These are phyloP conservation scores for Furcifer pardalis DNA, from an alignment of 2,797 vertebrate genomes.

Conservation along the genomic window DNA sequence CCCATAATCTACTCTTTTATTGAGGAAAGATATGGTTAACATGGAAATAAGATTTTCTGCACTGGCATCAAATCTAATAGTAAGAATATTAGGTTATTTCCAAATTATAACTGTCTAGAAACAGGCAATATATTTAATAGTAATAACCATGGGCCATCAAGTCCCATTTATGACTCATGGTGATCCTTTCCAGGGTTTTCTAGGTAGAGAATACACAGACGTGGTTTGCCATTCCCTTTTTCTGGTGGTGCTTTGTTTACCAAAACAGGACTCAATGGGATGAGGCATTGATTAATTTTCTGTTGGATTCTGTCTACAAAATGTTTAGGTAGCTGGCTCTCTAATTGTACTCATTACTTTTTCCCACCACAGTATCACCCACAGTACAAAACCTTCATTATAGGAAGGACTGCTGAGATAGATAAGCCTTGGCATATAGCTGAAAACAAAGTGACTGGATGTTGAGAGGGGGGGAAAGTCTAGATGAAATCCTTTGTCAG, in stretches of 20 bases:
- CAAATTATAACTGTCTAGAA: neutral
- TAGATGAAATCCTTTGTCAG: slow-evolving; percentile 15
- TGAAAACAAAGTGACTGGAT: neutral
- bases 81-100: neutral
- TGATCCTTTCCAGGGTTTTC: too few species aligned
- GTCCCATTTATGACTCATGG: too few species aligned
- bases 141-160: too few species aligned
- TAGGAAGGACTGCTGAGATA: slow-evolving; percentile 5
- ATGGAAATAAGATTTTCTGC: neutral
- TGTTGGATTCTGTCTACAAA: neutral
- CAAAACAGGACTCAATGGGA: neutral
- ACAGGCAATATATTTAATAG: neutral
- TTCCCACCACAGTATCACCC: slow-evolving; percentile 4
- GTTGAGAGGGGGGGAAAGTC: neutral
- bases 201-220: too few species aligned
- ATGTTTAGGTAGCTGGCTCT: neutral
- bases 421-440: slow-evolving; percentile 14
- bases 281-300: neutral
- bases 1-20: neutral
- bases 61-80: neutral
- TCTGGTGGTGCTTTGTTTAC: too few species aligned
- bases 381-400: neutral
- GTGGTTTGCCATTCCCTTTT: too few species aligned
- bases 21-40: neutral
- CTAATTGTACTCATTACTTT: slow-evolving; percentile 22